Evolutionary conservation across 1,140 invertebrate genomes (phyloP), one percentile per base, ranked within the genome.

Genomic region (Tribolium madens): DNA sequence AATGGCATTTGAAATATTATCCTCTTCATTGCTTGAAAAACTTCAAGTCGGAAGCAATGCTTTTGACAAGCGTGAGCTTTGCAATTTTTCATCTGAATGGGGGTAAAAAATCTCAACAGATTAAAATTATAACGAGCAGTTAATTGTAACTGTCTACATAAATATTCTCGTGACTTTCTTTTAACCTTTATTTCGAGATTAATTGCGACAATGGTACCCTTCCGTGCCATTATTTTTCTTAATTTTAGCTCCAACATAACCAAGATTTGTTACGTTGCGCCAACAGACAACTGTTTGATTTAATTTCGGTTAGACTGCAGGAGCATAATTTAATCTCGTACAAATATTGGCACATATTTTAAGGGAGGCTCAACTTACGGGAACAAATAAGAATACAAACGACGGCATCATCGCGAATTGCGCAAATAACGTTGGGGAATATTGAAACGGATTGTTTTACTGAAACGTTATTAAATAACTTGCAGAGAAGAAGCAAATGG

Each of bases 121-220:
- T 64, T 64, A 64, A 64, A 64, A 64, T n/a, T 64, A 64, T 64
- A 64, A 64, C 57, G 57, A 64, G 21, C 57, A 64, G 57, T 64
- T 64, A 64, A 64, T 64, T 64, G 57, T 18, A 64, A 33, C 57
- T 64, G 57, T 33, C 57, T 33, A 64, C 57, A 64, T 64, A 64
- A 64, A 64, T 64, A 64, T 64, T 64, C 12, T 64, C 57, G 15
- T 64, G 26, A 64, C 57, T 64, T 64, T 64, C 57, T 64, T 64
- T 64, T 64, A 64, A 64, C 57, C 57, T 64, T 64, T 64, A 26
- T 42, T 64, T 33, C 21, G 31, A 64, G 57, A 64, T 64, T 64
- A 31, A 64, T 64, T 64, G 26, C 57, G 14, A 26, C 57, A 64
- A 64, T 64, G 36, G 57, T 64, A 31, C 10, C 18, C 36, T 64